phyloP scores from a whole-genome alignment of 2,797 vertebrate genomes.

The Chaunax sp. region DNA sequence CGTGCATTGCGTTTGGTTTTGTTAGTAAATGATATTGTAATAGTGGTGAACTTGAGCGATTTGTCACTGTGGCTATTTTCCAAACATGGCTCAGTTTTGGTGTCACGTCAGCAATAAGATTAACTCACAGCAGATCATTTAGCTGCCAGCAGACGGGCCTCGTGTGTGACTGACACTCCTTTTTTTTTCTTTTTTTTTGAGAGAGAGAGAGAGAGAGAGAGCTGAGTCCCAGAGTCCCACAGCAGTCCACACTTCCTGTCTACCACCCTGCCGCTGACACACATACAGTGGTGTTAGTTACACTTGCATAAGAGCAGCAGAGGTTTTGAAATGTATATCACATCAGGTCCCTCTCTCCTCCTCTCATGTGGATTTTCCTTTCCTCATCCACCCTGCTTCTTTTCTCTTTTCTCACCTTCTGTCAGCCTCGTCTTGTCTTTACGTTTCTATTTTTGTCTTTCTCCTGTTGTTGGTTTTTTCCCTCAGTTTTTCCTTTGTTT shows the following conservation, averaged over 20 bases:
- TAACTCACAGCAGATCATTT: constrained; percentile 12
- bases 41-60: constrained; percentile 13
- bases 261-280: constrained; percentile 34
- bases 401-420: constrained; percentile 17
- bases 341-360: constrained; percentile 23
- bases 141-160: constrained; percentile 13
- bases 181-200: constrained; percentile 1
- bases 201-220: not conserved
- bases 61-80: constrained; percentile 40
- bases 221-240: constrained; percentile 54
- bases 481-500: constrained; percentile 14
- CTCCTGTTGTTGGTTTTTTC: not conserved
- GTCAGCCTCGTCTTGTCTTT: constrained; percentile 13
- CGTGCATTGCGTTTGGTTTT: not conserved
- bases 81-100: constrained; percentile 16
- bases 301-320: constrained; percentile 50
- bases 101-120: constrained; percentile 24
- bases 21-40: not conserved
- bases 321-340: constrained; percentile 41
- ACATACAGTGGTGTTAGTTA: constrained; percentile 49
- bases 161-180: constrained; percentile 22
- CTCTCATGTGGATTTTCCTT: constrained; percentile 13
- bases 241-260: constrained; percentile 61
- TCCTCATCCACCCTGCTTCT: constrained; percentile 19
- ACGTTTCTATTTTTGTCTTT: constrained; percentile 49